These are phyloP conservation scores for Zaprionus obscuricornis DNA, from an alignment of 2,888 invertebrate genomes.

Conservation along the genomic window DNA sequence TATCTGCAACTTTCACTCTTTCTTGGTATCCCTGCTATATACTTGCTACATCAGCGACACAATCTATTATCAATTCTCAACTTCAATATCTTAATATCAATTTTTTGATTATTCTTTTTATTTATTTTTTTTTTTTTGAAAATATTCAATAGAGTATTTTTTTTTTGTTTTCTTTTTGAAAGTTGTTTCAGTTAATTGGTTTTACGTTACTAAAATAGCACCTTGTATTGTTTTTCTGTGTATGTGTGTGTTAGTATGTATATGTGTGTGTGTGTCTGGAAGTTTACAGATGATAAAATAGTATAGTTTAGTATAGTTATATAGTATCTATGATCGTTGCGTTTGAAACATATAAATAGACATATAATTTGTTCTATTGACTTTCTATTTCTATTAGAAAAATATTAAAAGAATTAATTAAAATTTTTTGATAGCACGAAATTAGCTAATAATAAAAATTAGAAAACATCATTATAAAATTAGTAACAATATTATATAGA, in stretches of 20 bases:
- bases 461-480: no score
- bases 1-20: constrained; percentile 46
- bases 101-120: constrained; percentile 46
- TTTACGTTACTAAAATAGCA: constrained; percentile 75
- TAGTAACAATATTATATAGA: no score
- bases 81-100: constrained; percentile 37
- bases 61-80: background rate
- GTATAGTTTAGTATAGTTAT: constrained; percentile 29
- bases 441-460: no score
- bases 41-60: constrained; percentile 1
- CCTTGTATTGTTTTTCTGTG: constrained; percentile 71
- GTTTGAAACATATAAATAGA: background rate
- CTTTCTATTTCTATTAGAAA: no score
- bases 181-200: no score
- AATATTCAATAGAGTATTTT: constrained; percentile 28
- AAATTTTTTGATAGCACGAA: no score
- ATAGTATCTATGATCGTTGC: constrained; percentile 13
- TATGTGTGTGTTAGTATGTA: no score
- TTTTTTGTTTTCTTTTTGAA: constrained; percentile 50
- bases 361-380: constrained; percentile 10
- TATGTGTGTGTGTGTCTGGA: constrained; percentile 37
- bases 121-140: constrained; percentile 40
- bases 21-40: constrained; percentile 2
- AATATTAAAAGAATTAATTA: no score
- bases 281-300: constrained; percentile 54